Evolutionary conservation across 2,113 vertebrate species (phyloP).

Genomic region (Pomatorhinus ruficollis): DNA sequence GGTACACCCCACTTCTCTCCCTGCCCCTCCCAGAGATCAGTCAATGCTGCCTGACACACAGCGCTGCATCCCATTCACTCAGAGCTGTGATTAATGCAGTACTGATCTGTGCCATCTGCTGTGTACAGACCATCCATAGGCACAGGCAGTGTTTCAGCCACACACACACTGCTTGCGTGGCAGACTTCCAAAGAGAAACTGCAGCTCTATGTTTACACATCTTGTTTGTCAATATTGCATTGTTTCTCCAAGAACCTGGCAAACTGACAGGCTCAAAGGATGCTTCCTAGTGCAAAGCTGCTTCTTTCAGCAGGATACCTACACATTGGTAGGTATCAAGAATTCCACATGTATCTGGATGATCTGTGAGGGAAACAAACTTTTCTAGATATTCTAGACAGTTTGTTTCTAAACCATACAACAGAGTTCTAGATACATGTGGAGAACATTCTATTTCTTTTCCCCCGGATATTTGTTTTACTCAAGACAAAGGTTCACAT

Average conservation of each 20-base stretch:
- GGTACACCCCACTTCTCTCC: background rate
- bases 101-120: background rate
- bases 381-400: background rate
- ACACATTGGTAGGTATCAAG: background rate
- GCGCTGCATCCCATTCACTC: background rate
- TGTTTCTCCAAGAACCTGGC: background rate
- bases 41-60: background rate
- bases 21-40: background rate
- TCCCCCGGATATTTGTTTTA: background rate
- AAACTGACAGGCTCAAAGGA: background rate
- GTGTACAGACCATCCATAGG: background rate
- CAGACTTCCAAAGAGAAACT: background rate
- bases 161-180: background rate
- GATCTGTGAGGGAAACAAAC: background rate
- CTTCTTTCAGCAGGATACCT: background rate
- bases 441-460: background rate
- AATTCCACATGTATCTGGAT: rapidly evolving
- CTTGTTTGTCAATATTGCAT: background rate
- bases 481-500: background rate
- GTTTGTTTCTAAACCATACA: background rate
- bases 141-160: background rate
- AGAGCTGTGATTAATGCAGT: background rate
- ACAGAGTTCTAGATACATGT: background rate
- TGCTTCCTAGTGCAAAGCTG: background rate
- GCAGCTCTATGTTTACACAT: background rate